phyloP scores from a whole-genome alignment of 2,113 vertebrate species.

The Anseranas semipalmata region DNA sequence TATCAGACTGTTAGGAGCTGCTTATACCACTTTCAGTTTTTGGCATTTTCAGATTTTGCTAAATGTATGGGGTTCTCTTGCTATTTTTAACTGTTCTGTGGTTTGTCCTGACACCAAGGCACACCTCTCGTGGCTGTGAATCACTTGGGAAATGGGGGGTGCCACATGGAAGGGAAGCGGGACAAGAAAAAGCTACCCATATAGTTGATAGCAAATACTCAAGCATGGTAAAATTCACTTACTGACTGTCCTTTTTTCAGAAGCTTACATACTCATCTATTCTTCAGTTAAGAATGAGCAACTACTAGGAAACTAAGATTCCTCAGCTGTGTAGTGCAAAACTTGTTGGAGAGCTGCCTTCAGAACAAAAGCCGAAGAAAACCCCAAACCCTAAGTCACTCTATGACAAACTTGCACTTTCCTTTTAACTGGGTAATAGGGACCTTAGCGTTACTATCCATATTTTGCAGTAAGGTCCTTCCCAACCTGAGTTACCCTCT shows the following conservation, averaged over 20 bases:
- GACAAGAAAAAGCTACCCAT: background rate
- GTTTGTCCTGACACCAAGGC: background rate
- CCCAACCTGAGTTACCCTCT: background rate
- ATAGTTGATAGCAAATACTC: background rate
- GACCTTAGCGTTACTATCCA: background rate
- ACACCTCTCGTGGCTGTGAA: background rate
- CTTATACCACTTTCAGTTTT: background rate
- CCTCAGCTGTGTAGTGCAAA: background rate
- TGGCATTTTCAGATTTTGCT: background rate
- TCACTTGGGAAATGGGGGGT: background rate
- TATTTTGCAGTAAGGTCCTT: background rate
- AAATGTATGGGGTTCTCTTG: background rate
- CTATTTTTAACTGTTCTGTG: background rate
- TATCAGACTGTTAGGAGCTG: background rate
- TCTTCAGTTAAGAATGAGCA: background rate
- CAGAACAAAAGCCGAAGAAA: background rate
- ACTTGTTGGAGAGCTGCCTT: background rate
- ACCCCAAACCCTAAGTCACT: background rate
- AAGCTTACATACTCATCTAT: background rate
- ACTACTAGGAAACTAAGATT: background rate
- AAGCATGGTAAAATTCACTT: background rate
- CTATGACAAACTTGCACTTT: background rate
- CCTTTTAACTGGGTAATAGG: background rate
- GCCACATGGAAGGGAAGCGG: background rate
- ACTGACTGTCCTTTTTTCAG: background rate